Evolutionary conservation across 2,797 vertebrate species (phyloP).

Genomic region (Mormyrops attenuatus): DNA sequence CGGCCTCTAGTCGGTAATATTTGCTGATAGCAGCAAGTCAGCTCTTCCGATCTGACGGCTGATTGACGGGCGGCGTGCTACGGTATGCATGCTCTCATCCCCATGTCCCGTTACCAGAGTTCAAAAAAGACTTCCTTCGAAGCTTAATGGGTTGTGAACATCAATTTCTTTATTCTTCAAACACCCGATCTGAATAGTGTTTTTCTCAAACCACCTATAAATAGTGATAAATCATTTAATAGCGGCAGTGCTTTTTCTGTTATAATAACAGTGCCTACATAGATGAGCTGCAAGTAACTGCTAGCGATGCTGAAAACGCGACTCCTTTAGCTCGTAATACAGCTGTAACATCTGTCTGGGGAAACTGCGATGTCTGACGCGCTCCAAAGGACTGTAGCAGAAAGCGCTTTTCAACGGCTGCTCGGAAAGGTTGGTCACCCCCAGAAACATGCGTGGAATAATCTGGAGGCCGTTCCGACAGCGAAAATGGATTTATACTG

Average conservation of each 20-base stretch:
- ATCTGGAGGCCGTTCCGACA: conserved; percentile 35
- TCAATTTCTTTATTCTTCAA: background rate
- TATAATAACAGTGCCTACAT: background rate
- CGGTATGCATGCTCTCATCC: background rate
- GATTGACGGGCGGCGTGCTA: conserved; percentile 44
- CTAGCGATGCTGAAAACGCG: background rate
- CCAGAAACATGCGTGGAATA: conserved; percentile 46
- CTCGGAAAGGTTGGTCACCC: conserved; percentile 26
- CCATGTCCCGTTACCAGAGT: background rate
- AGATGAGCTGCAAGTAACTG: background rate
- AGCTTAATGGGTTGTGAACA: background rate
- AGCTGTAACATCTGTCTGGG: background rate
- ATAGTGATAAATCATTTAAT: background rate
- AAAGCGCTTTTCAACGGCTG: background rate
- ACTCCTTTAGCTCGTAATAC: background rate
- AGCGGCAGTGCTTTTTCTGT: background rate
- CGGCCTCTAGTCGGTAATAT: conserved; percentile 8
- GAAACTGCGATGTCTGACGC: background rate
- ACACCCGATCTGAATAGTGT: background rate
- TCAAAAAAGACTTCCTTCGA: background rate
- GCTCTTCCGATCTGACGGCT: conserved; percentile 49
- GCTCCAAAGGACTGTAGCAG: background rate
- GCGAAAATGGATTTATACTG: conserved; percentile 56
- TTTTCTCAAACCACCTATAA: background rate
- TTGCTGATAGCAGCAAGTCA: conserved; percentile 48